Conservation (phyloP, 2,113 vertebrate species). For the Pomatorhinus ruficollis region DNA sequence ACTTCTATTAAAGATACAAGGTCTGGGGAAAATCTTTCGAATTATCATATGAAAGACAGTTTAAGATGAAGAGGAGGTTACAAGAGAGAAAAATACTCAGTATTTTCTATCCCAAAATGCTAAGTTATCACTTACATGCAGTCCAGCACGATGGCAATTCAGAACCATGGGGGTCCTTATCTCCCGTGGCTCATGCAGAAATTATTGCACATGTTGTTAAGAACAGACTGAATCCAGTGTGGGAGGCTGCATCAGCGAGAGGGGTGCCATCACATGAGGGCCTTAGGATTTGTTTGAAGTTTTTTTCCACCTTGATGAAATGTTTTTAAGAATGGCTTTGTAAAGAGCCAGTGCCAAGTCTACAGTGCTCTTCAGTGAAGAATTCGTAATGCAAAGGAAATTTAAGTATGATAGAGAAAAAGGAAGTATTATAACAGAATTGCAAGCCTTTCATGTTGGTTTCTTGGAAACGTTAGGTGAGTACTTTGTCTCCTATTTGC, state of each 20-base stretch:
- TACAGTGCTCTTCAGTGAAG: background rate
- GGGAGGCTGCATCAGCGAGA: background rate
- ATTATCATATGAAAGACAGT: slow-evolving; percentile 31
- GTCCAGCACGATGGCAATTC: background rate
- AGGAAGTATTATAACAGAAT: background rate
- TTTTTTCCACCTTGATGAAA: background rate
- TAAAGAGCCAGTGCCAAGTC: background rate
- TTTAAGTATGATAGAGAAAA: background rate
- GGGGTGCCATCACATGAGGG: background rate
- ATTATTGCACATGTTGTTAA: background rate
- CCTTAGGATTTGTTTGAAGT: background rate
- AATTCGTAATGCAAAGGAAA: background rate
- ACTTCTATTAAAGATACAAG: background rate
- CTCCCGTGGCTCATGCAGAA: slow-evolving; percentile 22
- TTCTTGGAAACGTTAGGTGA: background rate
- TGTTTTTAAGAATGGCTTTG: background rate
- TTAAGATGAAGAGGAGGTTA: background rate
- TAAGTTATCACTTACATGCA: slow-evolving; percentile 37
- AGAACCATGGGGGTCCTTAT: slow-evolving; percentile 40
- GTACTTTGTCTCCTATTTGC: background rate
- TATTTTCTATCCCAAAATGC: background rate
- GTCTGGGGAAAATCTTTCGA: background rate
- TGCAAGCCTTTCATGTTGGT: background rate
- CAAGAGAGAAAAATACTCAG: background rate
- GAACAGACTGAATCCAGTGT: background rate